Conservation (phyloP, 2,888 invertebrate species). For the Thereva unica region DNA sequence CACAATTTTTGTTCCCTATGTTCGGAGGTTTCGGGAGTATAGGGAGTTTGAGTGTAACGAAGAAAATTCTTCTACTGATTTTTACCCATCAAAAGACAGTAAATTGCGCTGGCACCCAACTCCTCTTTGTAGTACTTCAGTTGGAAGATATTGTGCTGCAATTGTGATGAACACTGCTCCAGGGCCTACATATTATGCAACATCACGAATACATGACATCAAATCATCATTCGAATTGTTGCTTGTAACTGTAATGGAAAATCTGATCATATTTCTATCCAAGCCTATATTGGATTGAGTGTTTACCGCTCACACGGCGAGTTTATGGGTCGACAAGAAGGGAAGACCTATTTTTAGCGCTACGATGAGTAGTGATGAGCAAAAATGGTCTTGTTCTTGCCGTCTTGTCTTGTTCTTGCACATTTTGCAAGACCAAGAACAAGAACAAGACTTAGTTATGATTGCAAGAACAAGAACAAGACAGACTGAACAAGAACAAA, state of each 20-base stretch:
- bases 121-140: not conserved
- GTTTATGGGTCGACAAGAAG: slow-evolving; percentile 1
- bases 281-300: slow-evolving; percentile 5
- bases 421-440: too few species aligned
- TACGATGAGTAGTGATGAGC: slow-evolving; percentile 3
- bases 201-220: slow-evolving; percentile 6
- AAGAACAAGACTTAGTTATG: too few species aligned
- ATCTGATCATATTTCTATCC: slow-evolving; percentile 3
- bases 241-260: slow-evolving; percentile 9
- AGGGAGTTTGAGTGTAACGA: slow-evolving; percentile 2
- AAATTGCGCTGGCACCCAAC: not conserved
- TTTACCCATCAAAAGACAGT: slow-evolving; percentile 7
- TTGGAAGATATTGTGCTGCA: not conserved
- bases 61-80: slow-evolving; percentile 9
- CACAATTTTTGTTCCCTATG: slow-evolving; percentile 7
- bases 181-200: not conserved
- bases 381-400: too few species aligned
- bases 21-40: slow-evolving; percentile 3
- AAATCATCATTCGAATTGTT: slow-evolving; percentile 3
- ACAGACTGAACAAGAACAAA: too few species aligned
- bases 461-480: too few species aligned
- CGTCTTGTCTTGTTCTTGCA: too few species aligned
- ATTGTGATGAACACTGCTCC: slow-evolving; percentile 11
- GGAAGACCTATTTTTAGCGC: slow-evolving; percentile 9
- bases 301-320: slow-evolving; percentile 3